Evolutionary conservation across 2,797 vertebrate species (phyloP).

Genomic region (Rhinatrema bivittatum): DNA sequence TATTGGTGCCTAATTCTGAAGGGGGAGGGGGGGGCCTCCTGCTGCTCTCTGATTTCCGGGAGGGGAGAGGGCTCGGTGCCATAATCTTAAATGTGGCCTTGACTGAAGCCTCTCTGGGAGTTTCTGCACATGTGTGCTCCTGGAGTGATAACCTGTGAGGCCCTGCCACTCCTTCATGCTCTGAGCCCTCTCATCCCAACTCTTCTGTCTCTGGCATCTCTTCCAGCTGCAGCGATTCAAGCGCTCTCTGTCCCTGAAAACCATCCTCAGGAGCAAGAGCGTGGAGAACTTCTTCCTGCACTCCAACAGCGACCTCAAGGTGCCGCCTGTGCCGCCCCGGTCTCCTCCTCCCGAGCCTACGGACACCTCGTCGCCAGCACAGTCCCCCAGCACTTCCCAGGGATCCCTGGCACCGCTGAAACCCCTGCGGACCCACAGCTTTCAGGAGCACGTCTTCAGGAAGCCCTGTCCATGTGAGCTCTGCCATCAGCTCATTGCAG

Average conservation of each 20-base stretch:
- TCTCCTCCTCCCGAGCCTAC: conserved; percentile 46
- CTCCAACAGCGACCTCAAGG: conserved; percentile 70
- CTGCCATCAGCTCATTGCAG: conserved; percentile 84
- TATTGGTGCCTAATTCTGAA: too few species aligned
- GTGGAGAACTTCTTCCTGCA: conserved; percentile 86
- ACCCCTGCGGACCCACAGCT: conserved; percentile 70
- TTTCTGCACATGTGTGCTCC: too few species aligned
- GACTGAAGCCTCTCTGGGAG: too few species aligned
- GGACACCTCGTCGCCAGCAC: conserved; percentile 26
- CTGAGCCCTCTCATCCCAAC: not conserved
- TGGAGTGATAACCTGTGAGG: too few species aligned
- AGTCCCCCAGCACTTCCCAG: conserved; percentile 47
- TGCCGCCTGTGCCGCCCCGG: conserved; percentile 61
- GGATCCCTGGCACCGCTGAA: conserved; percentile 50
- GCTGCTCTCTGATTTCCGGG: too few species aligned
- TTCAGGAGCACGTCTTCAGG: conserved; percentile 83
- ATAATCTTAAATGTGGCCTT: not conserved
- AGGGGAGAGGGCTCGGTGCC: not conserved
- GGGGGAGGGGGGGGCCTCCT: too few species aligned
- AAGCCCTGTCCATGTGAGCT: conserved; percentile 80
- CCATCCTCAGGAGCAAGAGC: conserved; percentile 84
- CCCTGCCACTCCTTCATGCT: not conserved
- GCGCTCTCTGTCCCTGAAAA: conserved; percentile 81
- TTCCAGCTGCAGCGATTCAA: conserved; percentile 76
- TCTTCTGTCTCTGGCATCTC: not conserved